Percentiles rank a stretch among this genome's conserved stretches.
These are phyloP conservation scores for Montipora sp. DNA, from an alignment of 64 coral and sea anemone genomes.

Conservation along the genomic window DNA sequence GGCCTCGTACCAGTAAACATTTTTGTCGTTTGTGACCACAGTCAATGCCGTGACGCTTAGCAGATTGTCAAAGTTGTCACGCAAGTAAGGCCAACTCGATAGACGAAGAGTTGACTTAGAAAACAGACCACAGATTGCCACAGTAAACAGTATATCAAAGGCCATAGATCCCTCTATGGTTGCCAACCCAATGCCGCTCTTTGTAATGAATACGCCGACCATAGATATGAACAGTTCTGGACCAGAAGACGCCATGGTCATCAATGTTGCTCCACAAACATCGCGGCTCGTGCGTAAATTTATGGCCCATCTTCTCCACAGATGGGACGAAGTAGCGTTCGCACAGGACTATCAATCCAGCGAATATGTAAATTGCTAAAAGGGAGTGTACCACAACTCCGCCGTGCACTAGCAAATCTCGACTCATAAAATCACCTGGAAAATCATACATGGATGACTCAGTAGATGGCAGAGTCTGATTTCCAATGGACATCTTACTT, in stretches of 20 bases:
- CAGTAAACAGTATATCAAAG: conserved; percentile 93
- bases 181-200: conserved; percentile 87
- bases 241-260: conserved; percentile 87
- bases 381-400: conserved; percentile 75
- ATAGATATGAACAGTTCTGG: conserved; percentile 91
- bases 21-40: conserved; percentile 69
- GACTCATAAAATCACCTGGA: conserved; percentile 86
- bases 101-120: conserved; percentile 61
- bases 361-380: conserved; percentile 81
- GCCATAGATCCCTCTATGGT: conserved; percentile 87
- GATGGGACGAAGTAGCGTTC: conserved; percentile 90
- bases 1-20: conserved; percentile 87
- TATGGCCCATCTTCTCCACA: conserved; percentile 70
- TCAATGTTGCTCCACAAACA: conserved; percentile 92
- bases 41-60: conserved; percentile 73
- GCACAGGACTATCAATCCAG: conserved; percentile 71
- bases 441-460: conserved; percentile 84
- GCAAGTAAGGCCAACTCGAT: conserved; percentile 80
- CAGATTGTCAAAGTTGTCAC: conserved; percentile 73
- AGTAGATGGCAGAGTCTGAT: no score
- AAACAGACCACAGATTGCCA: conserved; percentile 86
- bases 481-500: no score
- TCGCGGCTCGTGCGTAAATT: conserved; percentile 68
- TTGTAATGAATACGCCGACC: conserved; percentile 92
- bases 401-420: conserved; percentile 54